Evolutionary conservation across 2,888 invertebrate species (phyloP).

Genomic region (Apodemia mormo): DNA sequence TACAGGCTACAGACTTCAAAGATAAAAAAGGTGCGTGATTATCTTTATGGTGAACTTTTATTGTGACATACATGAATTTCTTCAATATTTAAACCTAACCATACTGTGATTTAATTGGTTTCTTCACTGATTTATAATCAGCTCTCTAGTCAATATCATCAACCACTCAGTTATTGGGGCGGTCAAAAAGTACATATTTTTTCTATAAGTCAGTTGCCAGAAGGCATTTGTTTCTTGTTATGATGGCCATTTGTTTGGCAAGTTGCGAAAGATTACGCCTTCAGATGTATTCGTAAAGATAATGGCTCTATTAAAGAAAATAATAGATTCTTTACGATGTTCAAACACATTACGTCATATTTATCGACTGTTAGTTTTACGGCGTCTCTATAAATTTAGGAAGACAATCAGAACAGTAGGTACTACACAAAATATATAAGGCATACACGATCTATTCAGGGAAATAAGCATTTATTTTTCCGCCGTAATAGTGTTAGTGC

Average conservation of each 20-base stretch:
- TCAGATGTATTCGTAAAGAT: conserved; percentile 45
- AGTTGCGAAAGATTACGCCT: conserved; percentile 31
- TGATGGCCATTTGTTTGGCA: conserved; percentile 27
- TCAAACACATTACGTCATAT: conserved; percentile 51
- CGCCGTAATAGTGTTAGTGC: no score
- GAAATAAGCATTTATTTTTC: no score
- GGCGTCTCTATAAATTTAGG: neutral
- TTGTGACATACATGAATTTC: no score
- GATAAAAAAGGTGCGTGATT: no score
- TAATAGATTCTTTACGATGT: conserved; percentile 60
- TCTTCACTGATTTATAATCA: no score
- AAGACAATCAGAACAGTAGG: neutral
- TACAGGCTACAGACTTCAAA: no score
- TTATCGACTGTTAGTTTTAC: conserved; percentile 61
- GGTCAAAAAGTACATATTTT: neutral
- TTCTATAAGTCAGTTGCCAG: neutral
- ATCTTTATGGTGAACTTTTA: no score
- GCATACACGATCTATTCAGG: no score
- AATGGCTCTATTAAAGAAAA: conserved; percentile 48
- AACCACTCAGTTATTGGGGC: neutral
- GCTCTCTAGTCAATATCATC: no score
- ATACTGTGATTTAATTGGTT: no score
- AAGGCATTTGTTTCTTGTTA: no score
- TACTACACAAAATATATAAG: neutral
- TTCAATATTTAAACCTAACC: no score